Base-by-base conservation (phyloP, 2,113 vertebrate species). In the Muntiacus reevesi region DNA sequence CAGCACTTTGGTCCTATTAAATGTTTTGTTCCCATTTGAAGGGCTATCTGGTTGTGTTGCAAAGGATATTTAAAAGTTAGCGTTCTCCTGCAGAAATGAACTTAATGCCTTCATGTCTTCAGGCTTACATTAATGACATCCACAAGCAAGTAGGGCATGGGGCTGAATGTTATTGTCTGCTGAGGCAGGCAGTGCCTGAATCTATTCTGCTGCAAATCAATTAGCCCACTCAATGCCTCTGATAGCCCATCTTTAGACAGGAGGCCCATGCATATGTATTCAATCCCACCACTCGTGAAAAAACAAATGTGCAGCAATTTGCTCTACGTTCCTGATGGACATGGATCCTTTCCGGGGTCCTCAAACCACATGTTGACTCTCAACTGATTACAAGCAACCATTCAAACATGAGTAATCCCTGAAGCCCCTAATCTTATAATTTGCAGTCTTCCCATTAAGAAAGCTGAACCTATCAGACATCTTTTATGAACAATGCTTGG, bases 61-160 rank as follows among this genome's bases (percentile, higher is more conserved):
- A 59, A 87, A 95, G 45, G 71, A n/a, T 50, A n/a, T 60, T 94
- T 17, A 87, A 83, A 97, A 98, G 82, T 96, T 88, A 87, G 19
- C 14, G 13, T 54, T 87, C 78, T 96, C 15, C 40, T 50, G 30
- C 47, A 76, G 87, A 95, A 78, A 78, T 5, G 36, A 59, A 67
- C 47, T 15, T n/a, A 59, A 86, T 10, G 52, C 16, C 50, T 79
- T 54, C 85, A 9, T 16, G 88, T 50, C 59, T 85, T 45, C 17
- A 14, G 27, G 52, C 36, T 87, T 50, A 88, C 59, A 78, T 64
- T n/a, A 78, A 89, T 13, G 40, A 43, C 52, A 82, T n/a, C 16
- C 52, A 91, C 86, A 96, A 90, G 85, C 2, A 4, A 50, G 50
- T 3, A 87, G 74, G 54, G 47, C 64, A 16, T 1, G 43, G 55